Base-by-base conservation (phyloP, 1,140 invertebrate species). In the Pseudomyrmex sp. region DNA sequence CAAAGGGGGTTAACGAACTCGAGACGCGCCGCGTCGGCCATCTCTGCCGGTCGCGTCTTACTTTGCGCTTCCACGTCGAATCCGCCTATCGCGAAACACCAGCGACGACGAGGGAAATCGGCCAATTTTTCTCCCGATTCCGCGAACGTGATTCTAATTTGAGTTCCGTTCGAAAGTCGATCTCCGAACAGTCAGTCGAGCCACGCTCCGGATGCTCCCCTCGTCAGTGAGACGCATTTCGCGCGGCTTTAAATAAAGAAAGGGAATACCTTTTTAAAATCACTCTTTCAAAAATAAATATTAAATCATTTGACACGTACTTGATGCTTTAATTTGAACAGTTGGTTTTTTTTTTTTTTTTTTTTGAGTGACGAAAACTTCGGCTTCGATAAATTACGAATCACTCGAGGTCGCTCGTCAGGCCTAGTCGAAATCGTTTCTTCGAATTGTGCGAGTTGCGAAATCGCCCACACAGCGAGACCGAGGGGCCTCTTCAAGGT, bases 1-100 rank as follows among this genome's bases (percentile, higher is more conserved):
- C 91, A 92, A 80, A 58, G 54, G 86, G 88, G 93, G 92, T 94
- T 88, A 93, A 93, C 89, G 93, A 94, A 93, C 93, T 85, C 90
- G 61, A 69, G 76, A 79, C 63, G 63, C 75, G 62, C 18, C 52
- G 76, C 62, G 73, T 90, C 54, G 89, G 90, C 88, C 92, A 91
- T 90, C 90, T 72, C 90, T 87, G 85, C 89, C 88, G 86, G 80
- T 58, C 89, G 88, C 91, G 91, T 92, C 92, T 92, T 91, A 92
- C 92, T 92, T 92, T 91, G 84, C 83, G 85, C 82, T 63, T 85
- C 85, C 83, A 70, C 84, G 58, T 44, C 65, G 63, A 75, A 68
- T 86, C 75, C 82, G 66, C 80, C 80, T 85, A 86, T 80, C 79
- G 72, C 79, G 83, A 58, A 26, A 59, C 63, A 52, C 0, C 59